Percentiles rank a stretch among this genome's conserved stretches.
Evolutionary conservation across 2,797 vertebrate species (phyloP).

Genomic region (Sebastes hubbsi): DNA sequence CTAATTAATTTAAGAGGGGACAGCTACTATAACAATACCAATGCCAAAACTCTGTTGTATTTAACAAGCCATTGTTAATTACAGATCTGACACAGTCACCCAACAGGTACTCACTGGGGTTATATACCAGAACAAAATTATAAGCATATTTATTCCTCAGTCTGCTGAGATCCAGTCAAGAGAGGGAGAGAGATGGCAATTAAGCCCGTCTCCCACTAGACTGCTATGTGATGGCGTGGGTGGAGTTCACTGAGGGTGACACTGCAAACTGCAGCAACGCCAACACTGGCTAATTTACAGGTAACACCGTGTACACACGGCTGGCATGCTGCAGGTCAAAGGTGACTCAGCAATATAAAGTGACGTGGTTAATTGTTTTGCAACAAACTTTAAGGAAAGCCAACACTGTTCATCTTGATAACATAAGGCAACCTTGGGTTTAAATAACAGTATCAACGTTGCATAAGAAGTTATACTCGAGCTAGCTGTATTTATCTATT

Average conservation of each 20-base stretch:
- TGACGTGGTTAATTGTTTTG: constrained; percentile 57
- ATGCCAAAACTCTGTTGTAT: background rate
- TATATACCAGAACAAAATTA: background rate
- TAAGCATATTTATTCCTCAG: constrained; percentile 12
- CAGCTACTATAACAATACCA: background rate
- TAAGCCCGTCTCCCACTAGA: constrained; percentile 56
- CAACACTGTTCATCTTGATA: constrained; percentile 11
- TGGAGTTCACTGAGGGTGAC: constrained; percentile 63
- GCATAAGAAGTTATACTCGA: background rate
- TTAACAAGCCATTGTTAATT: constrained; percentile 29
- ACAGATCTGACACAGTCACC: background rate
- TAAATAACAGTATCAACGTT: background rate
- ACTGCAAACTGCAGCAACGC: constrained; percentile 49
- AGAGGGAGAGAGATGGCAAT: constrained; percentile 57
- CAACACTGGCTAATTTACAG: constrained; percentile 68
- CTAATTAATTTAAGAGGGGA: background rate
- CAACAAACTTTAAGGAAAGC: constrained; percentile 37
- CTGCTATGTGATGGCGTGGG: constrained; percentile 60
- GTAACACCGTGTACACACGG: constrained; percentile 47
- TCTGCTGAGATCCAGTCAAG: constrained; percentile 47
- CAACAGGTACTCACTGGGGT: background rate
- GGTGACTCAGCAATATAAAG: constrained; percentile 29
- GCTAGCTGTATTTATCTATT: background rate
- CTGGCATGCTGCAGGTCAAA: constrained; percentile 36
- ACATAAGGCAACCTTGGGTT: background rate